Evolutionary conservation across 2,113 vertebrate genomes (phyloP).

Genomic region (Rhinolophus ferrumequinum): DNA sequence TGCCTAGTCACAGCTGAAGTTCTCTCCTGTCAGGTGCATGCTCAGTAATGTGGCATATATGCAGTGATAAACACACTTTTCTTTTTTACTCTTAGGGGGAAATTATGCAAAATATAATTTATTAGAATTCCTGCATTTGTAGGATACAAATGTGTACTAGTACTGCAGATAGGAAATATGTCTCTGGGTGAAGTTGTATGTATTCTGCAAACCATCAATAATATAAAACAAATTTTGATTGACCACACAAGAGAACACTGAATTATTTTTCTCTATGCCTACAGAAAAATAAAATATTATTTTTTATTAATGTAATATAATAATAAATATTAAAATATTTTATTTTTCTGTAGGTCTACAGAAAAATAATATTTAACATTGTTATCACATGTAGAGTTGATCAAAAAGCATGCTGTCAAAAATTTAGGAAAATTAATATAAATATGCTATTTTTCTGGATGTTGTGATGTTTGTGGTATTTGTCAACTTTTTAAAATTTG

Average conservation of each 20-base stretch:
- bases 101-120: not conserved
- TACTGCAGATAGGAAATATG: not conserved
- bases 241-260: not conserved
- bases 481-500: not conserved
- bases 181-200: not conserved
- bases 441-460: not conserved
- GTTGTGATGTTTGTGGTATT: not conserved
- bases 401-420: not conserved
- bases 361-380: slow-evolving; percentile 4
- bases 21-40: not conserved
- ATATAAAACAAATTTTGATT: not conserved
- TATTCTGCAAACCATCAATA: not conserved
- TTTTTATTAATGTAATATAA: too few relatives aligned
- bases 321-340: too few relatives aligned
- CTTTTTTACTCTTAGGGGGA: not conserved
- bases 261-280: not conserved
- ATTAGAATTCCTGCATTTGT: not conserved
- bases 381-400: not conserved
- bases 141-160: not conserved
- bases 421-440: slow-evolving; percentile 27
- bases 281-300: too few relatives aligned
- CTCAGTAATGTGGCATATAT: not conserved
- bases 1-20: not conserved
- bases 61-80: not conserved
- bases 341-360: not conserved